Base-by-base conservation (phyloP, 1,140 invertebrate genomes). In the Antheraea mylitta region DNA sequence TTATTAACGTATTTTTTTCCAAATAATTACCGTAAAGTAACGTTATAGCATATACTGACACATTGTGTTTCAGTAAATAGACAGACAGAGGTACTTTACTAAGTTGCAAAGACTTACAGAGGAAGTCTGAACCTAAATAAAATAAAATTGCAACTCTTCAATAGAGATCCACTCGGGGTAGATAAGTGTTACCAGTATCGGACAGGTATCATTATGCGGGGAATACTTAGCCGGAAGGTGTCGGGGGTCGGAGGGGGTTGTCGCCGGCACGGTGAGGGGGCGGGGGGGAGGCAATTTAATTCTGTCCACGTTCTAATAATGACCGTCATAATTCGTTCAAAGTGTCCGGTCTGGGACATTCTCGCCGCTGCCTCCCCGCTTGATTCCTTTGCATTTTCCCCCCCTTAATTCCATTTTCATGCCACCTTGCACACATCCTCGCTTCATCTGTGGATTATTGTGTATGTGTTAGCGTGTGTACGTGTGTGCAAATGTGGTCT, bases 251-350 rank as follows among this genome's bases (percentile, higher is more conserved):
- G 73, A 19, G 66, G 69, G 53, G 22, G 58, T 18, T 16, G 70
- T 38, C 58, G 59, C 36, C n/a, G 13, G 22, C 48, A 22, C 4
- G 37, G 42, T 65, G 70, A 68, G 62, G 72, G 68, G 72, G 38
- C 61, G 13, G 69, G 67, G 74, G 78, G 87, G 89, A 85, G 89
- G 89, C 92, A 92, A 92, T 93, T 92, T 92, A 92, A 93, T 93
- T 93, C 91, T 91, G 91, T 92, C 91, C 91, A 93, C 91, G 92
- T 92, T 91, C 90, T 93, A 92, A 93, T 93, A 93, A 93, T 93
- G 91, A 92, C 92, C 89, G 89, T 93, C 92, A 93, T 93, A 93
- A 93, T 92, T 93, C 91, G 92, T 92, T 92, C 91, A 92, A 93
- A 93, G 91, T 93, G 92, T 93, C 92, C 92, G 92, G 91, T 90